Base-by-base conservation (phyloP, 2,797 vertebrate species). In the Melanotaenia trifasciata region DNA sequence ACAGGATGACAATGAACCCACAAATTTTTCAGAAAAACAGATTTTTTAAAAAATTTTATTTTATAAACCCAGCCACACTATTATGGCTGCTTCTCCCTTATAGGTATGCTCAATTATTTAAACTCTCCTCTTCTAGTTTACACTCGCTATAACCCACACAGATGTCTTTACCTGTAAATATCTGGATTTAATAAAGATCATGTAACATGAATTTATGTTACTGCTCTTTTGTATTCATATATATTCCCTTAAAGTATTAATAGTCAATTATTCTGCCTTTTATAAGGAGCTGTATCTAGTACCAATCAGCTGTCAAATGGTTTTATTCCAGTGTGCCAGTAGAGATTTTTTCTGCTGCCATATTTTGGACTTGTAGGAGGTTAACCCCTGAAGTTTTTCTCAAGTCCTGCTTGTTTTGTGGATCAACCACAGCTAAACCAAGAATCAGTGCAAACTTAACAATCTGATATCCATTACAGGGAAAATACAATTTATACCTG, bases 401-500 rank as follows among this genome's bases (percentile, higher is more conserved):
- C 3, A 58, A 58, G 36, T 67, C 43, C 32, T 57, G 51, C 40
- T 70, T 66, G 60, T 47, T 57, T 82, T 79, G 70, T 85, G 78
- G 75, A 84, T 79, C 43, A 33, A 72, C 64, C 81, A 76, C 64
- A 74, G 63, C 60, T 76, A 24, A 30, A 82, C 80, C 70, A 77
- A 86, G 60, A 78, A 78, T 90, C 88, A 89, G 86, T 90, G 84
- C 87, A 89, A 86, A 83, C 57, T n/a, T 50, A 47, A 73, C 58
- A 75, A 47, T 70, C 63, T 6, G 65, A 72, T 62, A 68, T 45
- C 12, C 50, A 58, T 33, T 14, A 74, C 33, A 68, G 62, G 57
- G 38, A n/a, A 47, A 67, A 56, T 43, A 59, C 7, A 64, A 59
- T 32, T 69, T 40, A 54, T 40, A 62, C 70, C 35, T 0, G 8